Evolutionary conservation across 2,888 invertebrate genomes (phyloP).

Genomic region (Oxyscelio sp.): DNA sequence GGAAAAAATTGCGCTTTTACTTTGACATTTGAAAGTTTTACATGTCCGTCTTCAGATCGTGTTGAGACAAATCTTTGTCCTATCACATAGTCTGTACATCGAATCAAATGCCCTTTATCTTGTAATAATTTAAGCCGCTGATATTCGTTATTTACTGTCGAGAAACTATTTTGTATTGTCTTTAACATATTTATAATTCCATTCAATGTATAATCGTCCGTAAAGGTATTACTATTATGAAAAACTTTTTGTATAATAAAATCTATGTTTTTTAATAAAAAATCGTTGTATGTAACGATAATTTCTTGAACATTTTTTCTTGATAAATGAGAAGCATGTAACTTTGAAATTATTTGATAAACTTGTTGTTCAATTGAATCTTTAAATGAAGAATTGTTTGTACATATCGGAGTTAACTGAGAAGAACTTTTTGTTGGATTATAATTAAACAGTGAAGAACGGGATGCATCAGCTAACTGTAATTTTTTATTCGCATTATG

Average conservation of each 20-base stretch:
- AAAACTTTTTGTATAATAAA: background rate
- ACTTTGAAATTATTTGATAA: background rate
- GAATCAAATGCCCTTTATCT: background rate
- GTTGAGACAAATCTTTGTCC: background rate
- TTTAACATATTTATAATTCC: background rate
- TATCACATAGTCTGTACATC: background rate
- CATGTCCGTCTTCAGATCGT: conserved; percentile 11
- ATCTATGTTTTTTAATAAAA: background rate
- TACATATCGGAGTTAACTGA: too few species aligned
- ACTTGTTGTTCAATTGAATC: background rate
- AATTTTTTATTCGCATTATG: too few species aligned
- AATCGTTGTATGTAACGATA: background rate
- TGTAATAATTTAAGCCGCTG: background rate
- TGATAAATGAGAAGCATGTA: background rate
- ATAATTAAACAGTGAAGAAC: too few species aligned
- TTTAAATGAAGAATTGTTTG: too few species aligned
- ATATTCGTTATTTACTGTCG: background rate
- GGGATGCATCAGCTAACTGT: too few species aligned
- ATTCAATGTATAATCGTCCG: background rate
- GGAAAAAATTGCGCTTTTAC: conserved; percentile 41
- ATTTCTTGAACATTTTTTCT: background rate
- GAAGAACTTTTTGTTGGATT: too few species aligned
- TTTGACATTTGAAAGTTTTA: conserved; percentile 12
- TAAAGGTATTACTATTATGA: background rate
- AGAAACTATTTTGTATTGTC: background rate